Evolutionary conservation across 2,113 vertebrate genomes (phyloP).

Genomic region (Paradoxurus hermaphroditus): DNA sequence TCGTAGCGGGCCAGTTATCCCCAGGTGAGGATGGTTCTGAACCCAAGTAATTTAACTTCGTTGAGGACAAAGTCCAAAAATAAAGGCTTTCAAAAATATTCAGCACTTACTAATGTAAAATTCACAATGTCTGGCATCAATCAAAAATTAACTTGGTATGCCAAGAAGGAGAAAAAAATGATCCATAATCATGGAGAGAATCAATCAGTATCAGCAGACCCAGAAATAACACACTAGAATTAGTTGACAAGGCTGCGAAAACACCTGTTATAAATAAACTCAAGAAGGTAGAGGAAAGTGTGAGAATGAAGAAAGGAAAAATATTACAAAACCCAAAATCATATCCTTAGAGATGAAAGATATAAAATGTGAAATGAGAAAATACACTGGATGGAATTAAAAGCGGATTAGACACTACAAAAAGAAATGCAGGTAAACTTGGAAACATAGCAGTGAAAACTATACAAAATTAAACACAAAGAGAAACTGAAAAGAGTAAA

Average conservation of each 20-base stretch:
- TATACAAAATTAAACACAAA: neutral
- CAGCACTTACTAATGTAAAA: neutral
- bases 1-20: neutral
- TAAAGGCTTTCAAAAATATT: neutral
- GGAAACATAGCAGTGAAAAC: neutral
- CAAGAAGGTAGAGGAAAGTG: neutral
- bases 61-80: neutral
- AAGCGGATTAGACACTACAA: neutral
- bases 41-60: neutral
- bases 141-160: neutral
- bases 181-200: neutral
- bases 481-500: neutral
- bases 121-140: neutral
- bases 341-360: neutral
- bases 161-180: neutral
- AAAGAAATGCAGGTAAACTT: neutral
- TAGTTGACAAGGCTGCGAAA: neutral
- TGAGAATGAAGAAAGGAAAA: neutral
- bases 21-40: neutral
- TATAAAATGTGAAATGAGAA: neutral
- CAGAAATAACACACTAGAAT: neutral
- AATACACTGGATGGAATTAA: neutral
- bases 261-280: neutral
- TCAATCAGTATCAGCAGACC: neutral
- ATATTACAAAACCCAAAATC: neutral